Evolutionary conservation across 2,113 vertebrate genomes (phyloP).

Genomic region (Ophiodon elongatus): DNA sequence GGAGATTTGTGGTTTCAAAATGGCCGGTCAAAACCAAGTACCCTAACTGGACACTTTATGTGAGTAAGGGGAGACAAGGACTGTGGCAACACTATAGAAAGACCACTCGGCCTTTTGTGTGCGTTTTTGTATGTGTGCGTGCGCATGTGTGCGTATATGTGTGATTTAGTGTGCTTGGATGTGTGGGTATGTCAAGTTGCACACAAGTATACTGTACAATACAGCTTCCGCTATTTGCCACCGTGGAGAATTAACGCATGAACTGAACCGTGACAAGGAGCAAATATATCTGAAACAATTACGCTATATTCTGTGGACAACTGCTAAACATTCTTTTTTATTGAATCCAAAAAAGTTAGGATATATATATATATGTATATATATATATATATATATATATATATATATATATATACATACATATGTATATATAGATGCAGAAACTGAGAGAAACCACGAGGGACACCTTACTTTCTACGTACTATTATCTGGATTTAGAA

Average conservation of each 20-base stretch:
- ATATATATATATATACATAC: slow-evolving; percentile 62
- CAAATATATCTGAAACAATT: slow-evolving; percentile 85
- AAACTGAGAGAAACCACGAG: slow-evolving; percentile 74
- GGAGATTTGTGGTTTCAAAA: slow-evolving; percentile 71
- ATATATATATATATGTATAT: slow-evolving; percentile 59
- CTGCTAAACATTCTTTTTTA: slow-evolving; percentile 81
- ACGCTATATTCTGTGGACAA: slow-evolving; percentile 84
- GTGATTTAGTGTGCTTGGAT: slow-evolving; percentile 66
- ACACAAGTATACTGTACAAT: slow-evolving; percentile 86
- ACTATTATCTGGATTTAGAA: slow-evolving; percentile 81
- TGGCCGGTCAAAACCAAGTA: slow-evolving; percentile 63
- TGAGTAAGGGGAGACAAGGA: slow-evolving; percentile 63
- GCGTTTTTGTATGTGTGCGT: slow-evolving; percentile 67
- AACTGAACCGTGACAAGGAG: slow-evolving; percentile 83
- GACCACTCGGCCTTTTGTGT: slow-evolving; percentile 78
- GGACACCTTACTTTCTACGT: slow-evolving; percentile 78
- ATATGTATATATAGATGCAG: slow-evolving; percentile 65
- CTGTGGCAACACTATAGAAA: slow-evolving; percentile 72
- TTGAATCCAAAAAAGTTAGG: slow-evolving; percentile 76
- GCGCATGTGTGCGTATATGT: slow-evolving; percentile 60
- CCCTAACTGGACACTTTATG: slow-evolving; percentile 64
- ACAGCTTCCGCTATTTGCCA: slow-evolving; percentile 82
- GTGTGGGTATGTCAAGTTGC: slow-evolving; percentile 70
- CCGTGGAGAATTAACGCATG: slow-evolving; percentile 84
- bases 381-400: slow-evolving; percentile 59